These are phyloP conservation scores for Lophotriccus pileatus DNA, from an alignment of 2,797 vertebrate species.

Conservation along the genomic window DNA sequence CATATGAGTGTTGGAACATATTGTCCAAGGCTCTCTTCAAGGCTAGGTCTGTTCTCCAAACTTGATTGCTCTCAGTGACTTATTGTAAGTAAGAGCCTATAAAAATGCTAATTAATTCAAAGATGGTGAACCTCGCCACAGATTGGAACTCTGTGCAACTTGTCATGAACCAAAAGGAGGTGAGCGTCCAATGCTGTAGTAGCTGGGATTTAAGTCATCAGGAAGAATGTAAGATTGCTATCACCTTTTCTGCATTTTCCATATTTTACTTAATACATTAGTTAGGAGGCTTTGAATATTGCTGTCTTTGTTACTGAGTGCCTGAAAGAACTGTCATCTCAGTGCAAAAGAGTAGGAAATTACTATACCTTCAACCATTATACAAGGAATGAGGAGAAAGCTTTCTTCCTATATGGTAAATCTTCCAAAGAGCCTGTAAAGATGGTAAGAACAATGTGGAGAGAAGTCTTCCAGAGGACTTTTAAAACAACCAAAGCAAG, in stretches of 20 bases:
- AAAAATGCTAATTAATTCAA: not conserved
- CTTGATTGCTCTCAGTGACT: not conserved
- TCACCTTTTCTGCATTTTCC: not conserved
- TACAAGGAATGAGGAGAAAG: not conserved
- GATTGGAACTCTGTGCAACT: rapidly evolving
- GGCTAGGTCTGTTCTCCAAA: not conserved
- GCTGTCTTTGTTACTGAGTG: not conserved
- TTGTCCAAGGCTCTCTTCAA: not conserved
- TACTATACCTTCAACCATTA: not conserved
- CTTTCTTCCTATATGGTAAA: not conserved
- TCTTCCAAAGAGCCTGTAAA: not conserved
- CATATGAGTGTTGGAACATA: not conserved
- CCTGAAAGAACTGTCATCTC: not conserved
- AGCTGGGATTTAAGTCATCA: not conserved
- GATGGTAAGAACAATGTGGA: not conserved
- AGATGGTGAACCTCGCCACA: not conserved
- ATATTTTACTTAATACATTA: not conserved
- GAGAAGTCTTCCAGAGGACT: not conserved
- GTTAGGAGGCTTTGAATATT: not conserved
- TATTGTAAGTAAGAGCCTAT: not conserved
- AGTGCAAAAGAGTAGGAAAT: not conserved
- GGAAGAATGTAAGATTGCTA: not conserved
- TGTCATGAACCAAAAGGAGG: not conserved
- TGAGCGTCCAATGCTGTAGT: not conserved
- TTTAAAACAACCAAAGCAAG: not conserved